phyloP scores from a whole-genome alignment of 2,888 invertebrate genomes.

The Leptopilina myrica region DNA sequence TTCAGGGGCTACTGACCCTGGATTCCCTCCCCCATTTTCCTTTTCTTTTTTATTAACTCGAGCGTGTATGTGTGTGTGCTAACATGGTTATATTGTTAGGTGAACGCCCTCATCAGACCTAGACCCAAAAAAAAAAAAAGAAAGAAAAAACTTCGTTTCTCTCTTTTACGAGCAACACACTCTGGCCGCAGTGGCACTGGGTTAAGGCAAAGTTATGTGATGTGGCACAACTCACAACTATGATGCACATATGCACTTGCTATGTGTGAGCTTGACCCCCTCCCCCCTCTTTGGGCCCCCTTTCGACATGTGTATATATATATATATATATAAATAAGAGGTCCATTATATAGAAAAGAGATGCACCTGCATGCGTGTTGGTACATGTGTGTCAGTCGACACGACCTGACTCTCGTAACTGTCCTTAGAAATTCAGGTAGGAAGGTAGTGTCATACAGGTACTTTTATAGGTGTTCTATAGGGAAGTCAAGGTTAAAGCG shows the following conservation, averaged over 20 bases:
- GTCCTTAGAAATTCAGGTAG: constrained; percentile 43
- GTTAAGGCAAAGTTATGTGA: constrained; percentile 72
- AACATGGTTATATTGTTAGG: constrained; percentile 65
- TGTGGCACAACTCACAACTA: constrained; percentile 57
- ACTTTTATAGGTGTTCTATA: constrained; percentile 36
- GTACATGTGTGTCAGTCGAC: constrained; percentile 25
- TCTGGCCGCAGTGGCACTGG: constrained; percentile 66
- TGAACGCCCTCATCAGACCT: constrained; percentile 74
- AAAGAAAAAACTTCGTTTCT: constrained; percentile 51
- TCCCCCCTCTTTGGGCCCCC: too few relatives aligned
- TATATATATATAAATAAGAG: not conserved
- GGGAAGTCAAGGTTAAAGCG: constrained; percentile 45
- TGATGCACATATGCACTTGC: constrained; percentile 39
- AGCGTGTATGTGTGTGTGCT: constrained; percentile 61
- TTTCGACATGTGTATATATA: not conserved
- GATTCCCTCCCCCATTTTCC: not conserved
- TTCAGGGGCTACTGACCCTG: constrained; percentile 35
- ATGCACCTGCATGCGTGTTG: constrained; percentile 36
- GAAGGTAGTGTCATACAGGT: constrained; percentile 36
- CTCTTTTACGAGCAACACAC: constrained; percentile 47
- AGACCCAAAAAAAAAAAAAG: constrained; percentile 70
- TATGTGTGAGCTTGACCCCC: constrained; percentile 11
- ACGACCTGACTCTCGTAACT: constrained; percentile 7
- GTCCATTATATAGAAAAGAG: not conserved
- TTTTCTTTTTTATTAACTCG: not conserved